A percentile compares a stretch with the other conserved stretches of the same genome.
phyloP scores from a whole-genome alignment of 2,797 vertebrate species.

The Perodicticus potto region DNA sequence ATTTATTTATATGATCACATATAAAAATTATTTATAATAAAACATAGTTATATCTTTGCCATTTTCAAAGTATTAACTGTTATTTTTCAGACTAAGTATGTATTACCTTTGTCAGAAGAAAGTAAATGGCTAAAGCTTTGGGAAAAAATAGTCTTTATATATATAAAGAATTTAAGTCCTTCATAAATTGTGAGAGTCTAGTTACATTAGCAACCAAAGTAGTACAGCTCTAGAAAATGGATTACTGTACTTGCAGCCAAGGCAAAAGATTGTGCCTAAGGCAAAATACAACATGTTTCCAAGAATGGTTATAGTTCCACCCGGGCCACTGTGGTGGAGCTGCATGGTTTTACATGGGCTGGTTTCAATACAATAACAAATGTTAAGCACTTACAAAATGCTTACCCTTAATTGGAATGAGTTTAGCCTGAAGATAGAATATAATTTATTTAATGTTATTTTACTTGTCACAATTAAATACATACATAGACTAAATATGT shows the following conservation, averaged over 20 bases:
- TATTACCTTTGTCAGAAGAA: neutral
- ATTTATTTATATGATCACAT: conserved; percentile 51
- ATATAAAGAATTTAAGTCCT: neutral
- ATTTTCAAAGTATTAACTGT: neutral
- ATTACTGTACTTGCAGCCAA: conserved; percentile 69
- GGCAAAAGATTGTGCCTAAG: conserved; percentile 71
- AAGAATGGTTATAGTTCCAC: conserved; percentile 62
- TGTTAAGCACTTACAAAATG: conserved; percentile 81
- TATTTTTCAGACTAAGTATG: neutral
- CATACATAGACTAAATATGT: conserved; percentile 78
- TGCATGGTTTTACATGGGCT: conserved; percentile 69
- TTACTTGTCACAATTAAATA: conserved; percentile 80
- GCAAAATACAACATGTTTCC: conserved; percentile 64
- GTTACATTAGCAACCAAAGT: neutral
- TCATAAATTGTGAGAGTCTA: neutral
- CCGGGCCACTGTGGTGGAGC: conserved; percentile 18
- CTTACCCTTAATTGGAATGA: conserved; percentile 81
- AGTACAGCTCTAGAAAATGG: conserved; percentile 47
- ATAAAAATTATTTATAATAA: conserved; percentile 39
- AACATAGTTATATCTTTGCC: neutral
- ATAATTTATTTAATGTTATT: conserved; percentile 74
- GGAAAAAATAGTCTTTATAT: neutral
- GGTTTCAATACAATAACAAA: conserved; percentile 80
- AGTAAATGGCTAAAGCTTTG: neutral
- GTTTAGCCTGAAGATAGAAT: conserved; percentile 80